phyloP scores from a whole-genome alignment of 2,888 invertebrate genomes.

The Athalia rosae region DNA sequence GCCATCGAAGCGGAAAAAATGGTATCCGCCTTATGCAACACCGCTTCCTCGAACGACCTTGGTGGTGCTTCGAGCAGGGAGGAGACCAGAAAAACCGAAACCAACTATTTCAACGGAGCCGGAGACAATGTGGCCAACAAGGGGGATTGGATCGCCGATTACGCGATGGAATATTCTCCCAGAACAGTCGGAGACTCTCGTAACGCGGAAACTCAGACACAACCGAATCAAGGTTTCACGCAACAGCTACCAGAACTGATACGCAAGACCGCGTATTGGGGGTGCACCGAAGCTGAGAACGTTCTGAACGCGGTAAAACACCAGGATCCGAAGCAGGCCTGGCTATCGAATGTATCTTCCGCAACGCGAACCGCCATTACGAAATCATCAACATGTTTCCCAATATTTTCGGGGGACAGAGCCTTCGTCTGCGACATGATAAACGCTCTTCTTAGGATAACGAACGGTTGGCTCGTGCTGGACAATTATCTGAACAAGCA shows the following conservation, averaged over 20 bases:
- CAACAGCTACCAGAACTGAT: conserved; percentile 60
- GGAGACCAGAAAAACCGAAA: conserved; percentile 23
- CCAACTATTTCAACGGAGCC: conserved; percentile 56
- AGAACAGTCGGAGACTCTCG: conserved; percentile 43
- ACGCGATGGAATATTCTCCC: conserved; percentile 53
- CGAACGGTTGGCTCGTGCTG: conserved; percentile 68
- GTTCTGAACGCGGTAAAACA: conserved; percentile 56
- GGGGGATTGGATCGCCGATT: conserved; percentile 60
- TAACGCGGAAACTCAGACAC: conserved; percentile 62
- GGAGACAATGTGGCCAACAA: conserved; percentile 61
- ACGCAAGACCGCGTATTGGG: conserved; percentile 63
- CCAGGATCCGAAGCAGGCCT: conserved; percentile 54
- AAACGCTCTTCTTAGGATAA: conserved; percentile 64
- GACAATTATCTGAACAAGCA: conserved; percentile 70
- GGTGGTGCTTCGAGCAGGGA: conserved; percentile 32
- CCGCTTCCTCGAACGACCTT: conserved; percentile 67
- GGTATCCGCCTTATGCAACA: conserved; percentile 79
- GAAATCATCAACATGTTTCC: conserved; percentile 66
- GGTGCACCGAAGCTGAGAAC: conserved; percentile 65
- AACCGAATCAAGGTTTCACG: conserved; percentile 14
- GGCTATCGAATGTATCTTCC: conserved; percentile 60
- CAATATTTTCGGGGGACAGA: conserved; percentile 64
- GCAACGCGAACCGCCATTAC: conserved; percentile 66
- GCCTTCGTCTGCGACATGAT: conserved; percentile 63
- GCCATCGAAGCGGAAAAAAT: conserved; percentile 78